Conservation (phyloP, 1,140 invertebrate species). For the Cyclargus thomasi region DNA sequence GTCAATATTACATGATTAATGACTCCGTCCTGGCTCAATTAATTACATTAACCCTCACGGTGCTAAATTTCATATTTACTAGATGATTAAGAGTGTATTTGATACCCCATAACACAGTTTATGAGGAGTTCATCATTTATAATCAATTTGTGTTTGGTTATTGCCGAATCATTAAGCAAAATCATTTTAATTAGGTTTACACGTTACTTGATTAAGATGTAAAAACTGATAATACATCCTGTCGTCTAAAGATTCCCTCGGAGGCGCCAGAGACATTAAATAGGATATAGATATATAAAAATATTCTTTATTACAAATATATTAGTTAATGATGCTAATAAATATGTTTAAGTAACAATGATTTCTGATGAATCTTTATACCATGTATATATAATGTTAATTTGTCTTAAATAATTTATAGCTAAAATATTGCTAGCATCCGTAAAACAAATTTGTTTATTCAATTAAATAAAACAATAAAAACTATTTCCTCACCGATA, state of each 20-base stretch:
- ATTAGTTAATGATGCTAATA: neutral
- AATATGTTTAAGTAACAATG: neutral
- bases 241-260: neutral
- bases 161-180: too few relatives aligned
- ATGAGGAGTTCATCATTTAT: neutral
- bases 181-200: neutral
- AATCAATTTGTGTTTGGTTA: neutral
- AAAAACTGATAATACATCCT: neutral
- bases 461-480: neutral
- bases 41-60: slow-evolving; percentile 16
- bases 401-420: neutral
- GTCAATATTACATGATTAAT: slow-evolving; percentile 17
- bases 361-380: neutral
- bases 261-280: neutral
- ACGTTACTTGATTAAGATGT: neutral
- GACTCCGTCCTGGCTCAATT: slow-evolving; percentile 7
- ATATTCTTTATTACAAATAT: neutral
- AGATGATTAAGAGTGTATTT: slow-evolving; percentile 7
- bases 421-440: neutral
- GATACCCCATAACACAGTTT: neutral
- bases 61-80: slow-evolving; percentile 17
- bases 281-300: neutral
- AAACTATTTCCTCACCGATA: neutral
- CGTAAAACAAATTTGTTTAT: neutral
- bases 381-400: neutral